Percentiles rank a stretch among this genome's conserved stretches.
These are phyloP conservation scores for Sebastes elongatus DNA, from an alignment of 2,797 vertebrate species.

Conservation along the genomic window DNA sequence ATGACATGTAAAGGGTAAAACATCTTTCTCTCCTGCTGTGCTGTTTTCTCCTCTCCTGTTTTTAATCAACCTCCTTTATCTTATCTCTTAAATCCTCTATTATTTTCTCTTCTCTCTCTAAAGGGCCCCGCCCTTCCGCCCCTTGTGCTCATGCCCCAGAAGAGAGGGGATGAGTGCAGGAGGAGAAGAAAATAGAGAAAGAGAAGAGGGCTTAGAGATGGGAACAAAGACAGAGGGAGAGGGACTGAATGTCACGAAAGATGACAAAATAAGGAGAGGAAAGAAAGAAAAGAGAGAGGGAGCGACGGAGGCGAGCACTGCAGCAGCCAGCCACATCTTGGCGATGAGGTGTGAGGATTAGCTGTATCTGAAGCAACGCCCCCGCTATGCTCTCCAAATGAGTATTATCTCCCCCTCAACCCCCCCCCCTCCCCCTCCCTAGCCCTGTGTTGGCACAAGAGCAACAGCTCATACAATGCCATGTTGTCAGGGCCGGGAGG, in stretches of 20 bases:
- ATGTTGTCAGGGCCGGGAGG: constrained; percentile 49
- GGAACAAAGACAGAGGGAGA: constrained; percentile 12
- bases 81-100: constrained; percentile 12
- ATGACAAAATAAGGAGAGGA: background rate
- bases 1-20: background rate
- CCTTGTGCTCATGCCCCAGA: background rate
- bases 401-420: constrained; percentile 59
- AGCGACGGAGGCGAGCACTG: background rate
- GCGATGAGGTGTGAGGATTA: constrained; percentile 75
- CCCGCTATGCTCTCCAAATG: constrained; percentile 67
- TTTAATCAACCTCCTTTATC: background rate
- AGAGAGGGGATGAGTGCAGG: background rate
- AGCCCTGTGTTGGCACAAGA: constrained; percentile 29
- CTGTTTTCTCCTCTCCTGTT: background rate
- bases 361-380: constrained; percentile 71
- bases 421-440: background rate
- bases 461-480: constrained; percentile 55
- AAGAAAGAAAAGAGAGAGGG: background rate
- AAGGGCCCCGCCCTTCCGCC: background rate
- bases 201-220: background rate
- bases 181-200: background rate
- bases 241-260: background rate
- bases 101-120: constrained; percentile 6
- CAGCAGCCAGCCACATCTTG: constrained; percentile 42
- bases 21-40: background rate